Evolutionary conservation across 2,888 invertebrate genomes (phyloP).

Genomic region (Drosophila macrothrix): DNA sequence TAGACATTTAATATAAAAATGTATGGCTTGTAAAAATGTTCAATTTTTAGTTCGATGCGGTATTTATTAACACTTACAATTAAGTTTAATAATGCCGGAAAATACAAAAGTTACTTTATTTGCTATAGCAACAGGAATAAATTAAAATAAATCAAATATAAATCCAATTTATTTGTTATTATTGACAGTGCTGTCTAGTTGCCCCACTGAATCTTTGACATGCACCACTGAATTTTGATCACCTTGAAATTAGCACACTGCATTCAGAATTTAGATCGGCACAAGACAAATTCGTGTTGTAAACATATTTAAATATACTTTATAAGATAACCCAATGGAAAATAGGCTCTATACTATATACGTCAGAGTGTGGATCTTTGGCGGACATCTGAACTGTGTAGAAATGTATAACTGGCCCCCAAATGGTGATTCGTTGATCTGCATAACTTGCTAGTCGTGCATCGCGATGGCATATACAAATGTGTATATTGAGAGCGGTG

Average conservation of each 20-base stretch:
- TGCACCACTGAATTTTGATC: conserved; percentile 26
- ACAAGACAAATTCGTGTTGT: neutral
- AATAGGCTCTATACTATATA: neutral
- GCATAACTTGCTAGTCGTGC: conserved; percentile 45
- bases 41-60: neutral
- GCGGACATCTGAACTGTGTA: conserved; percentile 11
- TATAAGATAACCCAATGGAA: neutral
- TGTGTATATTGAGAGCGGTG: conserved; percentile 16
- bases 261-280: neutral
- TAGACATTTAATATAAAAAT: neutral
- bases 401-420: neutral
- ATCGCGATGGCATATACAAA: conserved; percentile 62
- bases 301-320: neutral
- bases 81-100: neutral
- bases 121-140: neutral
- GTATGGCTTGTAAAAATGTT: neutral
- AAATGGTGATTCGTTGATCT: conserved; percentile 3
- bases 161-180: neutral
- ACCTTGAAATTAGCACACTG: neutral
- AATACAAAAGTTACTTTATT: neutral
- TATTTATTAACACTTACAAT: neutral
- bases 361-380: neutral
- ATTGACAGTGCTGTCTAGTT: conserved; percentile 18
- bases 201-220: conserved; percentile 35
- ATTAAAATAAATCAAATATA: neutral